Conservation (phyloP, 1,140 invertebrate species). For the Holotrichia oblita region DNA sequence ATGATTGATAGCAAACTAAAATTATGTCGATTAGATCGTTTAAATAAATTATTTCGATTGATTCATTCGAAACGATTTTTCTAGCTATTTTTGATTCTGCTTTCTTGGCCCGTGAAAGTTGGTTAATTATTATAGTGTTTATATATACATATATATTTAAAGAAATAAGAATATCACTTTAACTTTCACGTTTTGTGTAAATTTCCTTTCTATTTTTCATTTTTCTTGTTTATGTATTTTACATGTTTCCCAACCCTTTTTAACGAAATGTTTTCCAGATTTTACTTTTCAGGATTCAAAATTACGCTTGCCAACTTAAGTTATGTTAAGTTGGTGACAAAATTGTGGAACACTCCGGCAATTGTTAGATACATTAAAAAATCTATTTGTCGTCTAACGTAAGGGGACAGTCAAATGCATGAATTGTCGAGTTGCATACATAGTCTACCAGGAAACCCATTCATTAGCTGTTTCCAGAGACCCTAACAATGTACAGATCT, state of each 20-base stretch:
- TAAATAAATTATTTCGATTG: conserved; percentile 35
- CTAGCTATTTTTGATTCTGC: conserved; percentile 26
- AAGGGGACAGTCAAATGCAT: no score
- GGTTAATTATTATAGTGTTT: conserved; percentile 35
- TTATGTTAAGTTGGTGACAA: no score
- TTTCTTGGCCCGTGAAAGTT: conserved; percentile 30
- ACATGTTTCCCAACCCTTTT: background rate
- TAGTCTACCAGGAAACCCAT: no score
- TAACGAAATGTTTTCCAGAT: no score
- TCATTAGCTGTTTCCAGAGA: no score
- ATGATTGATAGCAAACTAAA: conserved; percentile 29
- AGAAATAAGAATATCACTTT: conserved; percentile 19
- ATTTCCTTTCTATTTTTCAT: background rate
- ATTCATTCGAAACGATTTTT: conserved; percentile 32
- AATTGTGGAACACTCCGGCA: no score
- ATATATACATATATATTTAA: conserved; percentile 34
- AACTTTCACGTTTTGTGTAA: conserved; percentile 26
- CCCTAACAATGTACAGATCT: no score
- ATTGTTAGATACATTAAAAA: no score
- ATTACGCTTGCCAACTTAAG: no score
- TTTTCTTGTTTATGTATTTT: background rate
- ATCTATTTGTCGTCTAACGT: no score
- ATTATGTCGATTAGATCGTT: conserved; percentile 25
- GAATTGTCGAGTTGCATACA: no score
- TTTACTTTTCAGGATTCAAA: no score